Conservation (phyloP, 2,888 invertebrate genomes). For the Pheosia gnoma region DNA sequence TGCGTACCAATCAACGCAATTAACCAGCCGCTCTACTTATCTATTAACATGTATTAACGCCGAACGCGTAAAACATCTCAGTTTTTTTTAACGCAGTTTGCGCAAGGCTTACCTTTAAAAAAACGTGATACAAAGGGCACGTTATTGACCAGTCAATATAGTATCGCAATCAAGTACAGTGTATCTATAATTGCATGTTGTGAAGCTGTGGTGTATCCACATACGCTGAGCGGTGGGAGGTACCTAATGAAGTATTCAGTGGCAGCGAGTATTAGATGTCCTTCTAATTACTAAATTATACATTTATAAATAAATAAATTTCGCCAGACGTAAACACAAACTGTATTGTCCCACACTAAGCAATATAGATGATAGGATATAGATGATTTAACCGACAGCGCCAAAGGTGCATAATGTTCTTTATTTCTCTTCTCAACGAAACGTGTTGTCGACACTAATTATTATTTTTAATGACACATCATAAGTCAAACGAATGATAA, state of each 20-base stretch:
- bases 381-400: too few species aligned
- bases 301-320: too few species aligned
- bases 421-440: too few species aligned
- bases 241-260: neutral
- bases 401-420: too few species aligned
- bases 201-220: constrained; percentile 10
- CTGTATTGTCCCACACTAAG: too few species aligned
- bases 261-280: neutral
- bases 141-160: constrained; percentile 39
- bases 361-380: too few species aligned
- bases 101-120: constrained; percentile 63
- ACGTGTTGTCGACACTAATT: too few species aligned
- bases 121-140: constrained; percentile 66
- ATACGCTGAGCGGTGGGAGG: too few species aligned
- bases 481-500: too few species aligned
- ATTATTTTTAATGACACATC: too few species aligned
- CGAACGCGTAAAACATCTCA: constrained; percentile 63
- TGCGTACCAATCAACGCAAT: constrained; percentile 72
- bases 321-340: too few species aligned
- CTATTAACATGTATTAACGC: constrained; percentile 69
- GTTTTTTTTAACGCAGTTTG: constrained; percentile 47
- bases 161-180: constrained; percentile 35
- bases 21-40: constrained; percentile 65
- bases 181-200: constrained; percentile 36
- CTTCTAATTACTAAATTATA: too few species aligned